Evolutionary conservation across 2,113 vertebrate species (phyloP).

Genomic region (Copsychus sechellarum): DNA sequence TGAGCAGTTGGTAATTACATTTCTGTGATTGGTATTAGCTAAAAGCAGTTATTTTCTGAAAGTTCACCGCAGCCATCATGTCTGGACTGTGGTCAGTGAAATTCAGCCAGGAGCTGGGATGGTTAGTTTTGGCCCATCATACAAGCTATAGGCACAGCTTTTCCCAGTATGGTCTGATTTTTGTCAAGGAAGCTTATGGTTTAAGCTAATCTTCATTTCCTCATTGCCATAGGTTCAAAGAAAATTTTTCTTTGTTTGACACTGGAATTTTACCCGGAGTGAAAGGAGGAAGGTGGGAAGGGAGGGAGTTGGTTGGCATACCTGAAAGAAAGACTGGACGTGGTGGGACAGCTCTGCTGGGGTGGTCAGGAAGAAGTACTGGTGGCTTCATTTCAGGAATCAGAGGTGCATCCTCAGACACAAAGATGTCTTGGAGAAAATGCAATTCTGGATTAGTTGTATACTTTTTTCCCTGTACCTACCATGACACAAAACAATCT

Average conservation of each 20-base stretch:
- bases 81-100: conserved; percentile 8
- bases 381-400: background rate
- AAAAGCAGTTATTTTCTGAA: background rate
- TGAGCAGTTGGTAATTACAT: background rate
- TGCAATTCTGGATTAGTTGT: background rate
- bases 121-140: conserved; percentile 5
- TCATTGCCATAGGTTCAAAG: background rate
- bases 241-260: background rate
- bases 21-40: background rate
- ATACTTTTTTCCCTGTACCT: background rate
- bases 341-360: background rate
- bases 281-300: background rate
- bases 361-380: background rate
- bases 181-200: background rate
- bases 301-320: background rate
- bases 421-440: background rate
- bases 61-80: background rate
- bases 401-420: background rate
- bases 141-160: background rate
- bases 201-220: background rate
- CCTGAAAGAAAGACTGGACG: background rate
- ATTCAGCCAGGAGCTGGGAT: background rate
- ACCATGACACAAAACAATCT: fast-evolving
- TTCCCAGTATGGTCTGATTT: background rate
- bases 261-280: background rate